A percentile compares a stretch with the other conserved stretches of the same genome.
These are phyloP conservation scores for Ophion costatus DNA, from an alignment of 2,888 invertebrate genomes.

Conservation along the genomic window DNA sequence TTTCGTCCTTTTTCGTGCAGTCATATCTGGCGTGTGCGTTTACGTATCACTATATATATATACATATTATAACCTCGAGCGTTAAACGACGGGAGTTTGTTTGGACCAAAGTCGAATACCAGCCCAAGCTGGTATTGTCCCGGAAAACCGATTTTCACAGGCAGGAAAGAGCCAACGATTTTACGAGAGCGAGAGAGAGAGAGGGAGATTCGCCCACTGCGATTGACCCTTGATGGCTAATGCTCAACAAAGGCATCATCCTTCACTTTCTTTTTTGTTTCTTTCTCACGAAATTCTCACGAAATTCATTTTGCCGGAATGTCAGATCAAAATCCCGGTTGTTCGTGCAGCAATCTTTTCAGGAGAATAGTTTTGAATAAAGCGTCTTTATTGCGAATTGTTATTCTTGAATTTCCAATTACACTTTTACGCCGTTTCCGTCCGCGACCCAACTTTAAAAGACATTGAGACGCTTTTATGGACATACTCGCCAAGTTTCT, in stretches of 20 bases:
- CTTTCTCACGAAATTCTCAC: background rate
- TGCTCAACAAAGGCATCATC: conserved; percentile 24
- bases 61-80: conserved; percentile 37
- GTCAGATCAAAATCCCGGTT: too few species aligned
- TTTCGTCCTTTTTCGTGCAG: background rate
- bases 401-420: background rate
- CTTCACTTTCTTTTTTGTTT: conserved; percentile 9
- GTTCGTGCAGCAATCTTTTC: too few species aligned
- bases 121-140: conserved; percentile 41
- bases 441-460: background rate
- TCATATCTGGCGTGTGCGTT: background rate
- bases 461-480: background rate
- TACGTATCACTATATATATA: background rate
- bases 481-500: background rate
- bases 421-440: background rate
- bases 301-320: background rate
- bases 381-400: background rate
- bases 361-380: too few species aligned
- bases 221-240: conserved; percentile 43
- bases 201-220: conserved; percentile 5
- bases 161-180: conserved; percentile 2
- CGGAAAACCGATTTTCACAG: conserved; percentile 52
- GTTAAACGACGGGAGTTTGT: conserved; percentile 52
- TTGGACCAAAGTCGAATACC: conserved; percentile 28
- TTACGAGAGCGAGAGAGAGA: background rate